Base-by-base conservation (phyloP, 2,113 vertebrate species). In the Poeciliopsis turrubarensis region DNA sequence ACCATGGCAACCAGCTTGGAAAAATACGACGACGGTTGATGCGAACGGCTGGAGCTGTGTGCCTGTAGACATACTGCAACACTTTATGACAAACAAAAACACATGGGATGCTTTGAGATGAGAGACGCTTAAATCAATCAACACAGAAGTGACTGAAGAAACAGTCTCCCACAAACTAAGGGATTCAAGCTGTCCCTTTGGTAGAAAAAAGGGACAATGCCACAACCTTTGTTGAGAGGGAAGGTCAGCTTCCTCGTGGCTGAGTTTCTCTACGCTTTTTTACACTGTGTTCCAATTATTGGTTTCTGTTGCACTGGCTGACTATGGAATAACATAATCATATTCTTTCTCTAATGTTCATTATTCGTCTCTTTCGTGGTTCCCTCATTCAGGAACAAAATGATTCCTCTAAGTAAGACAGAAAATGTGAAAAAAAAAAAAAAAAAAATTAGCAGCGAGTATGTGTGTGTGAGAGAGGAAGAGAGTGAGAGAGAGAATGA, bases 251-350 rank as follows among this genome's bases (percentile, higher is more conserved):
- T 95, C 91, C 89, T 91, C 92, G 91, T 93, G 95, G 97, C 96
- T 95, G 94, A 95, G 92, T 95, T 97, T 98, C 96, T 97, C 96
- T 95, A 95, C 78, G 91, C 90, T 98, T 99, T 98, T 99, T 97
- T 98, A 98, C 96, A 97, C 96, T 97, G 97, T 97, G 97, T 97
- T 97, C 96, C 95, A 95, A 95, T 96, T 97, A 95, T 94, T 93
- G 91, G 94, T 95, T 95, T 95, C 93, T 95, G 95, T 97, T 97
- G 96, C 97, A 96, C 95, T 97, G 96, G 96, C 96, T 96, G 96
- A 95, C 94, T 95, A 95, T 94, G 94, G 95, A 95, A 95, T 94
- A 95, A 96, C 95, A 93, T 94, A 95, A 91, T 93, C 92, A 93
- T 87, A 75, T 89, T 92, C 81, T 86, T 79, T 89, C 90, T 91